Evolutionary conservation across 2,797 vertebrate genomes (phyloP).

Genomic region (Thunnus albacares): DNA sequence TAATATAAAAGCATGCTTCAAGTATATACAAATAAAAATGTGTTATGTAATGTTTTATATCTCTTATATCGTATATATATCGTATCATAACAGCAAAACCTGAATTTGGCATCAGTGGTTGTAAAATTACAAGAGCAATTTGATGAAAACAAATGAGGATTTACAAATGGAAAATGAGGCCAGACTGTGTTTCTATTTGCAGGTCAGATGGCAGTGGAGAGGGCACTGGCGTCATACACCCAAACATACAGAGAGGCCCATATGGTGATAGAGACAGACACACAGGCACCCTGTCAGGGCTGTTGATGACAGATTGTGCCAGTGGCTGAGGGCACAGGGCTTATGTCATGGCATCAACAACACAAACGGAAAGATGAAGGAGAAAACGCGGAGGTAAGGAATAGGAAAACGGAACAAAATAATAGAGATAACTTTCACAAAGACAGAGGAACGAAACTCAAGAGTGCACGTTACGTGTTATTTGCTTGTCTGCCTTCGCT

Average conservation of each 20-base stretch:
- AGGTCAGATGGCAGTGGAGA: slow-evolving; percentile 61
- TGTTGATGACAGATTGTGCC: slow-evolving; percentile 51
- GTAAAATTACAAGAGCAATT: not conserved
- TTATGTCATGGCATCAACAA: slow-evolving; percentile 36
- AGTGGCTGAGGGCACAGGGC: slow-evolving; percentile 42
- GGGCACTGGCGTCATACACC: slow-evolving; percentile 54
- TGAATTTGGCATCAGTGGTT: not conserved
- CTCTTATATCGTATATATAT: too few relatives aligned
- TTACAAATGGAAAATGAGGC: slow-evolving; percentile 28
- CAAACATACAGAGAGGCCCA: slow-evolving; percentile 74
- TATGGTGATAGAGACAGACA: slow-evolving; percentile 76
- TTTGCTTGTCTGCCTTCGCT: slow-evolving; percentile 26
- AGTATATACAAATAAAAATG: not conserved
- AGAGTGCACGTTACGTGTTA: slow-evolving; percentile 12
- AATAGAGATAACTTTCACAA: slow-evolving; percentile 6
- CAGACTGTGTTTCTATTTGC: slow-evolving; percentile 62
- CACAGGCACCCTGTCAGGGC: slow-evolving; percentile 46
- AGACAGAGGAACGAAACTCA: not conserved
- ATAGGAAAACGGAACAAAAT: not conserved
- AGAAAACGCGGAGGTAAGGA: not conserved
- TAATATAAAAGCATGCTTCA: slow-evolving; percentile 2
- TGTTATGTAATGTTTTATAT: too few relatives aligned
- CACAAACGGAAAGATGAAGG: slow-evolving; percentile 30
- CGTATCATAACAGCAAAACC: not conserved
- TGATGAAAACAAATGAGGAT: not conserved